Conservation (phyloP, 2,888 invertebrate species). For the Conops quadrifasciatus region DNA sequence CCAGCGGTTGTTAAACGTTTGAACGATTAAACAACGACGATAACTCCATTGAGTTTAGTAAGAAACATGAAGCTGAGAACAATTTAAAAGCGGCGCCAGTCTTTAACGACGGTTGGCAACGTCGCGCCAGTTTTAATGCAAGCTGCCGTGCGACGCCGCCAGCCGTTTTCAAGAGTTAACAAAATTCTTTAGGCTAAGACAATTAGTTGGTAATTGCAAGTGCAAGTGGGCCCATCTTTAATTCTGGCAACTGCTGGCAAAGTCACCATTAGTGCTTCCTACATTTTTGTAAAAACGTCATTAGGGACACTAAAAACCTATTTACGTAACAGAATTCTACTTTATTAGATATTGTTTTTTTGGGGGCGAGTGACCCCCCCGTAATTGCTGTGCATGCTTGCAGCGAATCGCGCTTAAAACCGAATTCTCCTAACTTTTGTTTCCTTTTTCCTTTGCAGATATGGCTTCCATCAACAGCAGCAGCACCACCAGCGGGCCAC, state of each 20-base stretch:
- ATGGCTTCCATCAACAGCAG: slow-evolving; percentile 57
- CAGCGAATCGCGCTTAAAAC: too few species aligned
- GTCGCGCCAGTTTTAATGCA: too few species aligned
- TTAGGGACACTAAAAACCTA: too few species aligned
- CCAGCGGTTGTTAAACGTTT: neutral
- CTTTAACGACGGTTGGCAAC: slow-evolving; percentile 4
- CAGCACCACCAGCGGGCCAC: slow-evolving; percentile 29
- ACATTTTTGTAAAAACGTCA: too few species aligned
- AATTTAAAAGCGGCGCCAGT: slow-evolving; percentile 29
- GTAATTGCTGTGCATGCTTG: neutral
- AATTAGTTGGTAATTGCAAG: too few species aligned
- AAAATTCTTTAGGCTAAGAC: too few species aligned
- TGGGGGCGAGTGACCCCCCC: neutral
- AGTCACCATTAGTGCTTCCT: neutral
- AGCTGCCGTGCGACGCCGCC: too few species aligned
- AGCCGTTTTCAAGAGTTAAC: too few species aligned
- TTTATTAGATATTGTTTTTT: too few species aligned
- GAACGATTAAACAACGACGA: neutral
- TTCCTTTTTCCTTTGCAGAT: slow-evolving; percentile 49
- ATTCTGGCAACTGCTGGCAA: neutral
- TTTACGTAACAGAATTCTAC: too few species aligned
- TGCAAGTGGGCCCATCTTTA: too few species aligned
- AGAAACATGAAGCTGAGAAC: slow-evolving; percentile 8
- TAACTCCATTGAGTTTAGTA: neutral
- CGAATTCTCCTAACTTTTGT: too few species aligned